These are phyloP conservation scores for Astreopora myriophthalma DNA, from an alignment of 64 coral and sea anemone genomes.

Conservation along the genomic window DNA sequence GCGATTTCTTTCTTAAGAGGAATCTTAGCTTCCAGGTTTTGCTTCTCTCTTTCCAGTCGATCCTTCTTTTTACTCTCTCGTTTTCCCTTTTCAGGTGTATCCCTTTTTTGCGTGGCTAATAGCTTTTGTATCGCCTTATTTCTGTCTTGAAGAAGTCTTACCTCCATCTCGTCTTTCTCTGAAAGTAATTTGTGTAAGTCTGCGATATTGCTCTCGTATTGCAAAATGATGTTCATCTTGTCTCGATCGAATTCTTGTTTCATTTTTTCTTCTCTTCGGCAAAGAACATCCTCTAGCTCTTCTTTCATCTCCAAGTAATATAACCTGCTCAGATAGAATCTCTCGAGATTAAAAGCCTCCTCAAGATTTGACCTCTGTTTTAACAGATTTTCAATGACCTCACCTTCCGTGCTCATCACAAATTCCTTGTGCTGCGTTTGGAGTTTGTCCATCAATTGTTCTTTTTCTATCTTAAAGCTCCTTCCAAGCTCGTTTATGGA, in stretches of 20 bases:
- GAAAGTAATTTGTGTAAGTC: slow-evolving; percentile 69
- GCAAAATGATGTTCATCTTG: slow-evolving; percentile 70
- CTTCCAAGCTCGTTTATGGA: slow-evolving; percentile 62
- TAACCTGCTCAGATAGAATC: slow-evolving; percentile 86
- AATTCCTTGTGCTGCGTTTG: slow-evolving; percentile 86
- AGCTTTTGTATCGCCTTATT: slow-evolving; percentile 44
- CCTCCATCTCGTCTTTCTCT: slow-evolving; percentile 79
- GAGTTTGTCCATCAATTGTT: slow-evolving; percentile 56
- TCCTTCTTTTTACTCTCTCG: slow-evolving; percentile 7
- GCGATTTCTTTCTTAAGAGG: slow-evolving; percentile 81
- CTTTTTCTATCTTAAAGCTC: slow-evolving; percentile 56
- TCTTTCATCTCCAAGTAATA: slow-evolving; percentile 98
- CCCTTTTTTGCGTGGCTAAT: slow-evolving; percentile 33
- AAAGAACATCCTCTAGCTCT: slow-evolving; percentile 72
- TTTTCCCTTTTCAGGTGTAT: neutral
- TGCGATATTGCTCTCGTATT: slow-evolving; percentile 73
- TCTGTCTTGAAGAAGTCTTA: slow-evolving; percentile 70
- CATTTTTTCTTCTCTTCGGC: slow-evolving; percentile 60
- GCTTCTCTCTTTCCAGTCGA: slow-evolving; percentile 54
- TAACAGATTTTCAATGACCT: slow-evolving; percentile 81
- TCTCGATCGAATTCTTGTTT: slow-evolving; percentile 56
- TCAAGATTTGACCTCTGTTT: slow-evolving; percentile 76
- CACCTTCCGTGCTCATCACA: slow-evolving; percentile 76
- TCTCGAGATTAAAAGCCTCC: slow-evolving; percentile 79
- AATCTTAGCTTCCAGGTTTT: slow-evolving; percentile 47